These are phyloP conservation scores for Cichlasoma orientale DNA, from an alignment of 2,797 vertebrate genomes.

Conservation along the genomic window DNA sequence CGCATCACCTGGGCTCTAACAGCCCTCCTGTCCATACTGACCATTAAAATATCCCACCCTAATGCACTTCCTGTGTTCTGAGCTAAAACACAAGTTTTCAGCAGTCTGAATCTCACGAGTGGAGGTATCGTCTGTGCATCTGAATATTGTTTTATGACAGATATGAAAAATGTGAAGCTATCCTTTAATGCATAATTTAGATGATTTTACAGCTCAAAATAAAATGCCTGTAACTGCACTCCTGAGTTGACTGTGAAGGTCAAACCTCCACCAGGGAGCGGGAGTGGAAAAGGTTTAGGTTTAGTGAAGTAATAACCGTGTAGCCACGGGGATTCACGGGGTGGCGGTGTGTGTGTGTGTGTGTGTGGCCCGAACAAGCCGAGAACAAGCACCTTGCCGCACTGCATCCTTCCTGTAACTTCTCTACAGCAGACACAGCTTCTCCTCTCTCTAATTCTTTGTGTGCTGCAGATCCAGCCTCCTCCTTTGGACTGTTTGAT, in stretches of 20 bases:
- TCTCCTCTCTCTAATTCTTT: not conserved
- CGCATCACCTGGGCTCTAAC: not conserved
- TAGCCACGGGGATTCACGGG: conserved; percentile 25
- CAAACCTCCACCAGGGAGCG: conserved; percentile 26
- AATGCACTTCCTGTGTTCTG: conserved; percentile 2
- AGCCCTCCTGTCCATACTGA: not conserved
- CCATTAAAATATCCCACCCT: not conserved
- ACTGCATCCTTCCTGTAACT: not conserved
- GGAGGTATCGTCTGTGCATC: not conserved
- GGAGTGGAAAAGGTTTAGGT: conserved; percentile 37
- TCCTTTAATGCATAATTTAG: conserved; percentile 33
- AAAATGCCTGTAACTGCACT: conserved; percentile 36
- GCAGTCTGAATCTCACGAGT: not conserved
- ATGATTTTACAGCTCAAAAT: conserved; percentile 43
- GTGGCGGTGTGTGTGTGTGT: not conserved
- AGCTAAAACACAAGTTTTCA: not conserved
- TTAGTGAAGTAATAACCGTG: conserved; percentile 52
- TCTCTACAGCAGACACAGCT: not conserved
- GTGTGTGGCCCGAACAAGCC: conserved; percentile 22
- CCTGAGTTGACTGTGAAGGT: conserved; percentile 56
- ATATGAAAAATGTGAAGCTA: conserved; percentile 17
- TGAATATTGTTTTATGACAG: conserved; percentile 17
- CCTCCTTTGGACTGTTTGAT: conserved; percentile 31
- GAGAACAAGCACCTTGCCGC: not conserved
- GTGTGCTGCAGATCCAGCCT: conserved; percentile 8